A percentile compares a stretch with the other conserved stretches of the same genome.
phyloP scores from a whole-genome alignment of 2,113 vertebrate genomes.

The Solenodon paradoxus region DNA sequence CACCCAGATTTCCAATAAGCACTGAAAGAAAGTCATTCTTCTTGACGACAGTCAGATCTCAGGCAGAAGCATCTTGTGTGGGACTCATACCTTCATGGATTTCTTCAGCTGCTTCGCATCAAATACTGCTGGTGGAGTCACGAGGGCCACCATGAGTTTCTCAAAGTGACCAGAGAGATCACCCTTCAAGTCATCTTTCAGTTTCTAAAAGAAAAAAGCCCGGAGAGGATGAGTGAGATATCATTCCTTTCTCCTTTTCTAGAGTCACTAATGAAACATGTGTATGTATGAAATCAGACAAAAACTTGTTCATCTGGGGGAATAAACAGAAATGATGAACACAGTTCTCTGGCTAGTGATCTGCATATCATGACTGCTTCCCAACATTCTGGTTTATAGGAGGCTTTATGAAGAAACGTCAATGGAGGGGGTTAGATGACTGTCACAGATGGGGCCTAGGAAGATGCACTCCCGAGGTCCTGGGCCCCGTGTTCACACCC shows the following conservation, averaged over 20 bases:
- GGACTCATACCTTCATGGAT: slow-evolving; percentile 86
- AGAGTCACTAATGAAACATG: background rate
- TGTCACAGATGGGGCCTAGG: background rate
- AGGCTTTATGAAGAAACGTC: background rate
- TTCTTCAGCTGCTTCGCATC: slow-evolving; percentile 87
- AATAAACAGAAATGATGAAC: background rate
- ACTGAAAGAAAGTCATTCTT: background rate
- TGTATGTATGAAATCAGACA: background rate
- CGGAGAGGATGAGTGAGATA: background rate
- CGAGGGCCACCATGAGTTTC: slow-evolving; percentile 84
- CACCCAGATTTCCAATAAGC: background rate
- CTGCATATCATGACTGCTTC: background rate
- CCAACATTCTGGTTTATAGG: background rate
- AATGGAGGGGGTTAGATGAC: background rate
- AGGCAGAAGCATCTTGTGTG: fast-evolving
- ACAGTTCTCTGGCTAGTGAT: background rate
- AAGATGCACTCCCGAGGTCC: background rate
- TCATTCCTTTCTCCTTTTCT: background rate
- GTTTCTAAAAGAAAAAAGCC: slow-evolving; percentile 74
- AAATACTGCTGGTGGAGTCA: slow-evolving; percentile 82
- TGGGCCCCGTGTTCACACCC: background rate
- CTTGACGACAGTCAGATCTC: background rate
- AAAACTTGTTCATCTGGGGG: background rate
- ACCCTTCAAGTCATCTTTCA: slow-evolving; percentile 87
- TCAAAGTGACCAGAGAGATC: slow-evolving; percentile 90